A percentile compares a stretch with the other conserved stretches of the same genome.
Evolutionary conservation across 2,888 invertebrate genomes (phyloP).

Genomic region (Trachelus stipa): DNA sequence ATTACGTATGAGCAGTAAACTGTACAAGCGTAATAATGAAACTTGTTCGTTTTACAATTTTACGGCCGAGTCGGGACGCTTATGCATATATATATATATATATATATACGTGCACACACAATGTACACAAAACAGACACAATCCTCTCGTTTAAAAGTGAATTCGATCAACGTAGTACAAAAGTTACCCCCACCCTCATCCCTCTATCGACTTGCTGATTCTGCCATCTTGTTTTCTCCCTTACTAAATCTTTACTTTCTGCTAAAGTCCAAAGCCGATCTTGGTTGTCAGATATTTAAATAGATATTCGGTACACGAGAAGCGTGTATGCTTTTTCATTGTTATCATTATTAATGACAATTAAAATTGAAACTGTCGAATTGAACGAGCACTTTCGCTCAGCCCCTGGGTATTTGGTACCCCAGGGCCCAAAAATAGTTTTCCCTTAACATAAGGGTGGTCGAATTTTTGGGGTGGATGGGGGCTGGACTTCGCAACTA

Average conservation of each 20-base stretch:
- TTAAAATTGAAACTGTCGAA: background rate
- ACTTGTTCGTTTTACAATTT: constrained; percentile 37
- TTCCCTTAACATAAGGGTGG: background rate
- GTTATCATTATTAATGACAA: background rate
- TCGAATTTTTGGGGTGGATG: background rate
- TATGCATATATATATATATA: background rate
- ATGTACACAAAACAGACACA: background rate
- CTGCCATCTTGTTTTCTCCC: background rate
- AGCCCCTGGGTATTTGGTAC: background rate
- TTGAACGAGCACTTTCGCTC: background rate
- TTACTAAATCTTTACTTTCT: background rate
- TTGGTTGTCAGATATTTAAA: background rate
- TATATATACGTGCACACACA: too few species aligned
- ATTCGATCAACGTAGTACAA: background rate
- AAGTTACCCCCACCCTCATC: background rate
- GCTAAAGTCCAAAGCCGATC: background rate
- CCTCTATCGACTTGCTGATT: background rate
- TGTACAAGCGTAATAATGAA: constrained; percentile 35
- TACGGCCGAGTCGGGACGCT: constrained; percentile 23
- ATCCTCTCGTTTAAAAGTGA: background rate
- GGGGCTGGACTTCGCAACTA: background rate
- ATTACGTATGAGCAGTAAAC: constrained; percentile 54
- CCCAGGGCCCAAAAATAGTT: too few species aligned
- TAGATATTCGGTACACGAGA: background rate
- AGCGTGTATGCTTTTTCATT: background rate